Base-by-base conservation (phyloP, 2,797 vertebrate species). In the Amniataba percoides region DNA sequence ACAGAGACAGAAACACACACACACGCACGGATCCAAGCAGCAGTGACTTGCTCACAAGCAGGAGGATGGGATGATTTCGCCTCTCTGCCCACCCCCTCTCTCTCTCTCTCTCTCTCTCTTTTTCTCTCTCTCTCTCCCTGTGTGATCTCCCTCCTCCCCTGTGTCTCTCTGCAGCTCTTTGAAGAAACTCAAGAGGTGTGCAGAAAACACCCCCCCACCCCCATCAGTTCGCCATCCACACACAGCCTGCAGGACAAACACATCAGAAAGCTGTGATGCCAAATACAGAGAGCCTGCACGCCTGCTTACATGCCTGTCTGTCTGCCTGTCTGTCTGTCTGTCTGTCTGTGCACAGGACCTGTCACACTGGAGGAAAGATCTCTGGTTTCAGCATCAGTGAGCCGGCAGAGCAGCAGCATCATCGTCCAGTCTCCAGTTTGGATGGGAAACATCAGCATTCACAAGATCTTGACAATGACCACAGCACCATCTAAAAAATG, bases 151-250 rank as follows among this genome's bases (percentile, higher is more conserved):
- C 89, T 84, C 89, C 87, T 77, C 85, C 77, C 80, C 68, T 19
- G 65, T 85, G 82, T 75, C 76, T 88, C 90, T 90, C 91, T 93
- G 92, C 93, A 85, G 92, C 87, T 90, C 91, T 93, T 90, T 88
- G 87, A 91, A 87, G 84, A 89, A 94, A 93, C 87, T 92, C 90
- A 85, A 79, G 89, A 90, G 92, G 88, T 92, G 89, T 89, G 89
- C 93, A 89, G 76, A 87, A 86, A 89, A 52, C 85, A 87, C 87
- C 87, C 82, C 83, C 78, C 84, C 78, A 3, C 27, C 27, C 27
- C 27, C 27, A 3, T 31, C 85, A 57, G 87, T 65, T 77, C 46
- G 73, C 76, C 4, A 68, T 61, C 82, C 62, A 23, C 34, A 65
- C 46, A 65, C 46, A 65, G 45, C 46, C 12, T 0, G n/a, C 78